Evolutionary conservation across 2,797 vertebrate genomes (phyloP).

Genomic region (Heliangelus exortis): DNA sequence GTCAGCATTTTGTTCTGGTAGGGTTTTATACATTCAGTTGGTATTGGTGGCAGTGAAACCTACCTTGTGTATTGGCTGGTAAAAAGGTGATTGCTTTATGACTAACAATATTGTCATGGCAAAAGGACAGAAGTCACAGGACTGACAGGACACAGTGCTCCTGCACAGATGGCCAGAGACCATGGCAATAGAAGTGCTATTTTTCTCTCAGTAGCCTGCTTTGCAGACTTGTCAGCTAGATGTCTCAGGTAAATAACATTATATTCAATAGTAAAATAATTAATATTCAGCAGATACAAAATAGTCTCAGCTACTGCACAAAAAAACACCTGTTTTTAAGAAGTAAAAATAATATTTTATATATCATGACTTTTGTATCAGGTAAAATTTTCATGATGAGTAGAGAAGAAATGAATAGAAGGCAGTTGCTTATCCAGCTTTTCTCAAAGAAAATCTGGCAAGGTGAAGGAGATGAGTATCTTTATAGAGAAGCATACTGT

Average conservation of each 20-base stretch:
- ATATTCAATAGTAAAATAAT: background rate
- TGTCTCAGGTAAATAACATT: background rate
- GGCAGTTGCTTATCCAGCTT: background rate
- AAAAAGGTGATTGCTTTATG: accelerated
- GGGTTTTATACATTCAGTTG: background rate
- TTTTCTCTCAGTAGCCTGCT: background rate
- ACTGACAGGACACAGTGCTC: background rate
- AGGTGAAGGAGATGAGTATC: background rate
- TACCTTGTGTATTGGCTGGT: background rate
- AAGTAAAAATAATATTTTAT: background rate
- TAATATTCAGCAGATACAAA: background rate
- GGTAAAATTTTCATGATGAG: background rate
- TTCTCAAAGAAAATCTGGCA: background rate
- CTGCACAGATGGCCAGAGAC: background rate
- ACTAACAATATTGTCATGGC: background rate
- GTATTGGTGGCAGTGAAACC: background rate
- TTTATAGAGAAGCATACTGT: background rate
- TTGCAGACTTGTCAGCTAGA: background rate
- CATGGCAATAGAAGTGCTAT: too few species aligned
- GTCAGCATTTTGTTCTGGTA: background rate
- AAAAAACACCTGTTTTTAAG: background rate
- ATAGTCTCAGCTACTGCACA: background rate
- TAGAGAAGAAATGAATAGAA: background rate
- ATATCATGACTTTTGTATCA: background rate
- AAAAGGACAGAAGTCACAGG: background rate